A percentile compares a stretch with the other conserved stretches of the same genome.
phyloP scores from a whole-genome alignment of 2,888 invertebrate species.

The Dascillus cervinus region DNA sequence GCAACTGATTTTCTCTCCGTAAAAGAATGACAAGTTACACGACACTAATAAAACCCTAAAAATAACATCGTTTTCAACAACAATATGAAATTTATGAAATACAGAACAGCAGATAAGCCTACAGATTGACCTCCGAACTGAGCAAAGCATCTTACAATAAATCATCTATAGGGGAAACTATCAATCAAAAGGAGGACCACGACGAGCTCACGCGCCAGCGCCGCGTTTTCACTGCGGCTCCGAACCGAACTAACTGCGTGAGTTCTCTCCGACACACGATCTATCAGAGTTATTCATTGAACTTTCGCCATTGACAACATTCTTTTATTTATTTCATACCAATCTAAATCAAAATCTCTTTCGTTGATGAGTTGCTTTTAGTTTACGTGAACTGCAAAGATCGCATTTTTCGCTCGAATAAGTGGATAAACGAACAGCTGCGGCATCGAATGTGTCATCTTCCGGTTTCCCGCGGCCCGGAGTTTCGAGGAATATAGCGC shows the following conservation, averaged over 20 bases:
- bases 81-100: constrained; percentile 21
- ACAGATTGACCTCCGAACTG: constrained; percentile 23
- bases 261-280: constrained; percentile 6
- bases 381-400: too few species aligned
- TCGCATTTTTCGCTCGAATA: too few species aligned
- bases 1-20: too few species aligned
- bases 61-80: constrained; percentile 12
- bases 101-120: constrained; percentile 18
- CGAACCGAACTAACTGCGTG: too few species aligned
- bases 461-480: too few species aligned
- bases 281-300: constrained; percentile 8
- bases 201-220: constrained; percentile 13
- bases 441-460: too few species aligned
- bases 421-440: too few species aligned
- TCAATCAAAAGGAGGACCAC: constrained; percentile 20
- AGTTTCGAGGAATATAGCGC: too few species aligned
- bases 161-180: constrained; percentile 23
- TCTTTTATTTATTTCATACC: neutral
- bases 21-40: neutral
- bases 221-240: constrained; percentile 7
- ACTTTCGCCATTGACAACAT: neutral
- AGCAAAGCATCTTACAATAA: constrained; percentile 23
- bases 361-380: neutral
- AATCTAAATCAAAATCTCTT: neutral
- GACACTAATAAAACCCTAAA: constrained; percentile 4